phyloP scores from a whole-genome alignment of 1,140 invertebrate genomes.

The Drosophila subobscura region DNA sequence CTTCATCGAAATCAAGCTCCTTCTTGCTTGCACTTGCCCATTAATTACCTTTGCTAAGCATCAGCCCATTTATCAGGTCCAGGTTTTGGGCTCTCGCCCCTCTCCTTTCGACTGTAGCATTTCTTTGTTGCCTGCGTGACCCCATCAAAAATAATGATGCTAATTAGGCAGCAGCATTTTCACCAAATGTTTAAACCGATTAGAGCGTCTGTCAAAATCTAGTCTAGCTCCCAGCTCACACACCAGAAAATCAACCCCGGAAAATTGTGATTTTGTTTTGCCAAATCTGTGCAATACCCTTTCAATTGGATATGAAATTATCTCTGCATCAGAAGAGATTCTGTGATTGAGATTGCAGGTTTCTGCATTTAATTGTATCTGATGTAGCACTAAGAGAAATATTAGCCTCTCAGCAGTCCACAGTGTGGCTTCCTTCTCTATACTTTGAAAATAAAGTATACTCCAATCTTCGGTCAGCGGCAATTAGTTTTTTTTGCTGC shows the following conservation, averaged over 20 bases:
- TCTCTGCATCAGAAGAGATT: too few species aligned
- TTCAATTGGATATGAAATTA: too few species aligned
- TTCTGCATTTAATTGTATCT: too few species aligned
- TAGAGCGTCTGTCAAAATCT: constrained; percentile 55
- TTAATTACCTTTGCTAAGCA: constrained; percentile 64
- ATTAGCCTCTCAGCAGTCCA: too few species aligned
- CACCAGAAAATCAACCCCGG: constrained; percentile 14
- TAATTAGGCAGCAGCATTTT: constrained; percentile 73
- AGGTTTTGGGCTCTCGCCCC: background rate
- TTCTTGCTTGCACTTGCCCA: constrained; percentile 31
- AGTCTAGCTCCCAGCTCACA: background rate
- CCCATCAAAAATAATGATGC: constrained; percentile 75
- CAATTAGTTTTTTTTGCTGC: constrained; percentile 2
- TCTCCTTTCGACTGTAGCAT: background rate
- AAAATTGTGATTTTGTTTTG: background rate
- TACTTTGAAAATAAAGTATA: background rate
- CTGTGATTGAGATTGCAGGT: too few species aligned
- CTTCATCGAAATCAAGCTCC: background rate
- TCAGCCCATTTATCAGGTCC: constrained; percentile 59
- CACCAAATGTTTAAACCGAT: constrained; percentile 67
- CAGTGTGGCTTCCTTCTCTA: too few species aligned
- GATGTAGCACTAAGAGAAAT: too few species aligned
- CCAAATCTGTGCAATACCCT: background rate
- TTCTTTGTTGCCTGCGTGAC: constrained; percentile 48
- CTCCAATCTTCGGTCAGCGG: background rate